A percentile compares a stretch with the other conserved stretches of the same genome.
Evolutionary conservation across 2,888 invertebrate species (phyloP).

Genomic region (Drepana falcataria): DNA sequence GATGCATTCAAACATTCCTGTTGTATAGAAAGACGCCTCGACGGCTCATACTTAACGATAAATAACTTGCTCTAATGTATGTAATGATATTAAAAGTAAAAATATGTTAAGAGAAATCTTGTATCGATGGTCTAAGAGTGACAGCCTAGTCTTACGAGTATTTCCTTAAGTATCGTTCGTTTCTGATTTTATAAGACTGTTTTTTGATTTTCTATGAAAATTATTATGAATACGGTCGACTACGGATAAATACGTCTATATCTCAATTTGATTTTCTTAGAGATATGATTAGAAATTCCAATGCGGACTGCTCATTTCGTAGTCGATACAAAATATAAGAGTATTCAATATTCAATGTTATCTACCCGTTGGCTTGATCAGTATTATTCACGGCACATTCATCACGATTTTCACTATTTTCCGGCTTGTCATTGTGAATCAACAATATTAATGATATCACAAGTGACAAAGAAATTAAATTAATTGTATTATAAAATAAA

Average conservation of each 20-base stretch:
- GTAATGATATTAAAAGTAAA: slow-evolving; percentile 39
- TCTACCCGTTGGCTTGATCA: slow-evolving; percentile 6
- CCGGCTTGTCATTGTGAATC: too few species aligned
- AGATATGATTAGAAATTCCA: not conserved
- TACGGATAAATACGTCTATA: slow-evolving; percentile 14
- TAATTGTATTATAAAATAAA: too few species aligned
- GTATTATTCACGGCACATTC: not conserved
- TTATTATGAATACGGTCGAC: slow-evolving; percentile 15
- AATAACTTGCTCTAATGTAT: slow-evolving; percentile 27
- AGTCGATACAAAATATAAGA: slow-evolving; percentile 9
- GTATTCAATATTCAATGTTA: slow-evolving; percentile 23
- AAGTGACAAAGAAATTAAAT: too few species aligned
- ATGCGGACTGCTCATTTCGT: not conserved
- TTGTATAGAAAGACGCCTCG: slow-evolving; percentile 39
- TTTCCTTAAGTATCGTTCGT: slow-evolving; percentile 29
- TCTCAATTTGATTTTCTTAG: not conserved
- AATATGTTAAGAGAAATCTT: slow-evolving; percentile 29
- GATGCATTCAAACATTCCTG: slow-evolving; percentile 18
- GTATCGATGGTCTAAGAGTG: slow-evolving; percentile 44
- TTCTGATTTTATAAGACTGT: slow-evolving; percentile 63
- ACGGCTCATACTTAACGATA: slow-evolving; percentile 32
- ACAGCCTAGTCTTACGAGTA: slow-evolving; percentile 55
- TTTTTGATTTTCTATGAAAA: slow-evolving; percentile 42
- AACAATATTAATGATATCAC: too few species aligned
- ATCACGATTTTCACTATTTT: too few species aligned